Base-by-base conservation (phyloP, 2,113 vertebrate genomes). In the Myxocyprinus asiaticus region DNA sequence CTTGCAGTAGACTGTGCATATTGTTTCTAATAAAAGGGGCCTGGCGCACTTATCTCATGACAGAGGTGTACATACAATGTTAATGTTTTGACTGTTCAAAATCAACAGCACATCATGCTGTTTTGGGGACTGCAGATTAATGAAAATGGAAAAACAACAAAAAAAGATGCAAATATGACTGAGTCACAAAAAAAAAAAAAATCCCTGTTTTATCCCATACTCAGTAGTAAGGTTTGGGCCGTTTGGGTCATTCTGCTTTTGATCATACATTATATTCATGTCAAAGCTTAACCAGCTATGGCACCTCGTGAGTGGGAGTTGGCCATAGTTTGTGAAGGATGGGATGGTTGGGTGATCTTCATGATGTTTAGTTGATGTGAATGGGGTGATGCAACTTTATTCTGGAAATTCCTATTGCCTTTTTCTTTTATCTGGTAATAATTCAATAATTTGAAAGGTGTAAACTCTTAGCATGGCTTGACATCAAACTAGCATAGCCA, bases 391-490 rank as follows among this genome's bases (percentile, higher is more conserved):
- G 94, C 96, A 94, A 95, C 91, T 94, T 95, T 96, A 94, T 96
- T 97, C 94, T 96, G 75, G 94, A 94, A 93, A 94, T 93, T 94
- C 93, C 93, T 95, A 96, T 96, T 95, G 96, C 96, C 96, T 92
- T 91, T 94, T 93, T 92, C 93, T 96, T 96, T 33, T 33, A 33
- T 33, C 94, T 94, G 95, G 92, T 94, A 92, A 92, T 96, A 94
- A 94, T 95, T 95, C 92, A 95, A 94, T 93, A 93, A 94, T 95
- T 95, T 94, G 91, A 94, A 95, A 94, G 94, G 97, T 98, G 96
- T 97, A 97, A 98, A 94, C 96, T 98, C 78, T 97, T 98, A 98
- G 97, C 97, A 98, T 98, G 97, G 97, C 97, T 98, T 98, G 95
- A 97, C 96, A 96, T 94, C 94, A 92, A 91, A 94, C 93, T 96